Evolutionary conservation across 2,888 invertebrate genomes (phyloP), one percentile per base, ranked within the genome.

Genomic region (Stenchaetothrips biformis): DNA sequence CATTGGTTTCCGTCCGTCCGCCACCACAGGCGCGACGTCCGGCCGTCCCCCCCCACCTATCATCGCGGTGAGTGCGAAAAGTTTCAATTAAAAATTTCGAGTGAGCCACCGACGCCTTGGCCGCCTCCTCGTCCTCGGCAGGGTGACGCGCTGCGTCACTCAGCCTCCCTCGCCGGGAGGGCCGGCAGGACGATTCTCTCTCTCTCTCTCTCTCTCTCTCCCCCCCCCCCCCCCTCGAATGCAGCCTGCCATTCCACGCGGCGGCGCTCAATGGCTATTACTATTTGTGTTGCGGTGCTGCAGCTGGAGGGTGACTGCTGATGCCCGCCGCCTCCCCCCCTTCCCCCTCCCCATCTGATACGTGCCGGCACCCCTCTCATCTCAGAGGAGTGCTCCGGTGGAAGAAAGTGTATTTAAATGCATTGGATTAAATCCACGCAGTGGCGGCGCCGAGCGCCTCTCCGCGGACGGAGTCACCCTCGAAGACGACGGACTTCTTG

Each of bases 351-450:
- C 67, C 11, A 21, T 21, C 25, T 74, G 67, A 74, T 74, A 74
- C 67, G 67, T 74, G 67, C 67, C 11, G 25, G 25, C 67, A 25
- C 67, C 67, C 67, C 25, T 11, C 67, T 53, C 53, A 53, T 53
- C 67, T 74, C 25, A 21, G 21, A 74, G 67, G 25, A 25, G 25
- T 74, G 67, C 67, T 25, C 25, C 67, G 21, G 67, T 25, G 67
- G 67, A 74, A 74, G 67, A 74, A 74, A 74, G 67, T 74, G 67
- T 74, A 74, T 74, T 74, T 74, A 74, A 74, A 74, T 74, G 67
- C 67, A 74, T 74, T 74, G 67, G 67, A 74, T 74, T 74, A 74
- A 21, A 74, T 74, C 25, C 67, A 74, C 67, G 67, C 25, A 74
- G 67, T 53, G 53, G 16, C 13, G 49, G 13, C 53, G 4, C 53